Evolutionary conservation across 30 jellyfish, hydroid and myxozoan species (phyloP).

Genomic region (Euphysa ruthae): DNA sequence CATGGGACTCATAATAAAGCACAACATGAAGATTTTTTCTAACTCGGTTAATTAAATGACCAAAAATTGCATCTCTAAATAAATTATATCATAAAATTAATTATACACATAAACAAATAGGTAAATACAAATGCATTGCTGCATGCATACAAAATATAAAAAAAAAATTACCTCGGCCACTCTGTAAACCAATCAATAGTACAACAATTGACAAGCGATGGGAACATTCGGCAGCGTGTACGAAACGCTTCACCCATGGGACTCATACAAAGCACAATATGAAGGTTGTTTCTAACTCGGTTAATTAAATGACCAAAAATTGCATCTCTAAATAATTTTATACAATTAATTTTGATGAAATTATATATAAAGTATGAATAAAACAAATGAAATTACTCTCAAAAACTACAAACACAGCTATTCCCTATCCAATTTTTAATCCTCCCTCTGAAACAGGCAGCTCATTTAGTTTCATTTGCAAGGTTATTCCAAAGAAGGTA

Average conservation of each 20-base stretch:
- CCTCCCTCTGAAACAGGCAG: no score
- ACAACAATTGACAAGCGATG: conserved; percentile 86
- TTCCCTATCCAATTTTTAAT: no score
- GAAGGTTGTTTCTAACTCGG: conserved; percentile 82
- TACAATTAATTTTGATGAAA: no score
- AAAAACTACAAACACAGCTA: no score
- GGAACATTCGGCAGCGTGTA: conserved; percentile 92
- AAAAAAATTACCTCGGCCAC: conserved; percentile 77
- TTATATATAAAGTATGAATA: no score
- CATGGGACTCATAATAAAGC: conserved; percentile 86
- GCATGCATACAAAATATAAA: no score
- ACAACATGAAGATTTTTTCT: conserved; percentile 77
- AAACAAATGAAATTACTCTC: not conserved
- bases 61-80: conserved; percentile 69
- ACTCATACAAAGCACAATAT: conserved; percentile 84
- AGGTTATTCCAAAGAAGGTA: no score
- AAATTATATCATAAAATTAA: not conserved
- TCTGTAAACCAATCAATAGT: conserved; percentile 95
- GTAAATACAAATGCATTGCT: not conserved
- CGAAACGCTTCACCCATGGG: conserved; percentile 96
- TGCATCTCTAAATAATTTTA: conserved; percentile 69
- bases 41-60: conserved; percentile 71
- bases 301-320: conserved; percentile 58
- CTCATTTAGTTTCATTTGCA: no score
- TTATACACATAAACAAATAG: not conserved